Evolutionary conservation across 2,888 invertebrate genomes (phyloP).

Genomic region (Lagria hirta): DNA sequence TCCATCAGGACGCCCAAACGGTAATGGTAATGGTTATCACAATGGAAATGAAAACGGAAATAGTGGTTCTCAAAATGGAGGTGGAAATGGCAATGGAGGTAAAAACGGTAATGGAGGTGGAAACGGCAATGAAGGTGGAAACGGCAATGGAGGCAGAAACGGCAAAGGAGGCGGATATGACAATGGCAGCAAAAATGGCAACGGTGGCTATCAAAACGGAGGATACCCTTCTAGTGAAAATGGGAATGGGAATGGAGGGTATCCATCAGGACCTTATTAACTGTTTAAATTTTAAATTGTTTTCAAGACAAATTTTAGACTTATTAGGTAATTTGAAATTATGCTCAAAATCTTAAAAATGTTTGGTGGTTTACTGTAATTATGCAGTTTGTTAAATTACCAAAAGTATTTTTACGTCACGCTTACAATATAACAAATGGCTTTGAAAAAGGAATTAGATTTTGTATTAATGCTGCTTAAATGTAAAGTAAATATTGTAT

Average conservation of each 20-base stretch:
- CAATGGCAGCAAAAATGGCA: conserved; percentile 14
- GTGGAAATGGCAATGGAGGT: conserved; percentile 31
- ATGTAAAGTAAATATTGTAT: too few relatives aligned
- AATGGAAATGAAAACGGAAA: conserved; percentile 26
- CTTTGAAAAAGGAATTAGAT: too few relatives aligned
- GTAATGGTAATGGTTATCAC: conserved; percentile 9
- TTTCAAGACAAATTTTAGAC: conserved; percentile 23
- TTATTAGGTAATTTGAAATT: conserved; percentile 13
- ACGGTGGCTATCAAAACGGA: conserved; percentile 1
- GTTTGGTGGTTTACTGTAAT: too few relatives aligned
- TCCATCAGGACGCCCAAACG: conserved; percentile 42
- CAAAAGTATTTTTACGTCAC: too few relatives aligned
- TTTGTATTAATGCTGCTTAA: too few relatives aligned
- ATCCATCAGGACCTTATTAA: conserved; percentile 38
- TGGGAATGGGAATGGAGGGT: conserved; percentile 23
- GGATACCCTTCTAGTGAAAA: too few relatives aligned
- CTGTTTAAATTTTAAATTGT: conserved; percentile 27
- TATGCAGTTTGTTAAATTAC: too few relatives aligned
- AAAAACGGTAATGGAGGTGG: conserved; percentile 25
- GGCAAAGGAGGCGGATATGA: conserved; percentile 24
- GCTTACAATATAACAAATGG: too few relatives aligned
- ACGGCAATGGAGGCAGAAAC: conserved; percentile 30
- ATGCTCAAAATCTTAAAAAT: too few relatives aligned
- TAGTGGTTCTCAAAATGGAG: conserved; percentile 27
- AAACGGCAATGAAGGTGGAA: conserved; percentile 34